These are phyloP conservation scores for Drosophila rubida DNA, from an alignment of 2,888 invertebrate genomes.

Conservation along the genomic window DNA sequence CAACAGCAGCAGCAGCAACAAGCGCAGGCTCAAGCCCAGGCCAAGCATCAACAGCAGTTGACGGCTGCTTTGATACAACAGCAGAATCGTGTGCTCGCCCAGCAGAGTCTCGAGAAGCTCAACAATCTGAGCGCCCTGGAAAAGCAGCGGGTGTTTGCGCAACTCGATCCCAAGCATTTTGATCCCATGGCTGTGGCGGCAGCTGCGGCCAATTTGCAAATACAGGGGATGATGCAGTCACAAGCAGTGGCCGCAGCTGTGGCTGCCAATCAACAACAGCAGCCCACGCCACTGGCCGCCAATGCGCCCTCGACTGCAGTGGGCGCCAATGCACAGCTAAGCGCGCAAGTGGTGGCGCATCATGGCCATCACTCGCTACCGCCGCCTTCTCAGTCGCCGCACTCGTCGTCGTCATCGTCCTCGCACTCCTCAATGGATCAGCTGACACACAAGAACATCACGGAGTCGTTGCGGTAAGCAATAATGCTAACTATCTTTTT, in stretches of 20 bases:
- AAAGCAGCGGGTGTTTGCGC: slow-evolving; percentile 86
- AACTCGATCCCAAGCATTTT: slow-evolving; percentile 85
- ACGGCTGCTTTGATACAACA: slow-evolving; percentile 88
- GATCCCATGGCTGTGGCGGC: slow-evolving; percentile 83
- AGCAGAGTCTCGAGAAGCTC: slow-evolving; percentile 89
- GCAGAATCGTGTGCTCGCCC: slow-evolving; percentile 87
- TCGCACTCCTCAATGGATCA: slow-evolving; percentile 80
- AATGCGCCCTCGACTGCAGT: slow-evolving; percentile 40
- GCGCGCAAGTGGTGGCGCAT: slow-evolving; percentile 49
- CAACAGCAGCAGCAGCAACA: slow-evolving; percentile 75
- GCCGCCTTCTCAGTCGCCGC: slow-evolving; percentile 82
- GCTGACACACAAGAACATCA: slow-evolving; percentile 79
- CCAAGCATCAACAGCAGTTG: slow-evolving; percentile 88
- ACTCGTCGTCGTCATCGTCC: slow-evolving; percentile 74
- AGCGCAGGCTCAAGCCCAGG: slow-evolving; percentile 82
- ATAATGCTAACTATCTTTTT: not conserved
- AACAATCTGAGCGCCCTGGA: slow-evolving; percentile 86
- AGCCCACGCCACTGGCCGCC: slow-evolving; percentile 46
- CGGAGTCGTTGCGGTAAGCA: slow-evolving; percentile 80
- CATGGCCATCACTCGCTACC: slow-evolving; percentile 70
- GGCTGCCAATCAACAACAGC: slow-evolving; percentile 71
- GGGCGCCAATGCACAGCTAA: slow-evolving; percentile 24
- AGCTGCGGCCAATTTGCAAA: slow-evolving; percentile 82
- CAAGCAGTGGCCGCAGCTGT: slow-evolving; percentile 81
- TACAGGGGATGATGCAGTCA: slow-evolving; percentile 81